These are phyloP conservation scores for Tragulus kanchil DNA, from an alignment of 2,113 vertebrate species.

Conservation along the genomic window DNA sequence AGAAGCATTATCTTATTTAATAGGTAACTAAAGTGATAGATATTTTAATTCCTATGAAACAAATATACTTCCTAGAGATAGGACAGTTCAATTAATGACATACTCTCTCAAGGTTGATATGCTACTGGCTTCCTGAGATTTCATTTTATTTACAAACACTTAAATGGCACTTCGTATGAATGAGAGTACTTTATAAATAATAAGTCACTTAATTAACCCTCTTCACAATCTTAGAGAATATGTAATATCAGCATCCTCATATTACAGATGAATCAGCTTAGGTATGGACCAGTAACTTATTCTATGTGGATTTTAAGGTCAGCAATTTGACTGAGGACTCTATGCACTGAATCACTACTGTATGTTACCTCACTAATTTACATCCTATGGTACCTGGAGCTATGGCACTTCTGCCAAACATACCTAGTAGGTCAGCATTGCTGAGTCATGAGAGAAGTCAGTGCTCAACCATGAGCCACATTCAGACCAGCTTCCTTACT, in stretches of 20 bases:
- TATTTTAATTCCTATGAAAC: constrained; percentile 11
- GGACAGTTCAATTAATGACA: background rate
- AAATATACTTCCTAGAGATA: background rate
- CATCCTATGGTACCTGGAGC: background rate
- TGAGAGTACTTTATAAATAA: background rate
- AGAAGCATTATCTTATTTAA: background rate
- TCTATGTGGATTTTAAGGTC: background rate
- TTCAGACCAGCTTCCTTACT: background rate
- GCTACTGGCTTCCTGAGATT: background rate
- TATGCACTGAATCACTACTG: background rate
- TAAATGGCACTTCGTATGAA: background rate
- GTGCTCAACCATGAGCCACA: background rate
- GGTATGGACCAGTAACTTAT: background rate
- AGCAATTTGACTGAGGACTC: background rate
- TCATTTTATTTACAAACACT: constrained; percentile 54
- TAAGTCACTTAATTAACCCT: constrained; percentile 3
- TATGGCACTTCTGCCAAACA: background rate
- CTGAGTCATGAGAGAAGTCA: background rate
- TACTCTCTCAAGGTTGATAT: background rate
- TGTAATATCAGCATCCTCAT: background rate
- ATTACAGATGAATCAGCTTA: background rate
- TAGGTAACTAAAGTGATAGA: background rate
- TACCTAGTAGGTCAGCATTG: background rate
- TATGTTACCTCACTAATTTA: background rate
- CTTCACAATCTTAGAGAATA: background rate